Evolutionary conservation across 1,140 invertebrate genomes (phyloP), one percentile per base, ranked within the genome.

Genomic region (Aporrectodea caliginosa): DNA sequence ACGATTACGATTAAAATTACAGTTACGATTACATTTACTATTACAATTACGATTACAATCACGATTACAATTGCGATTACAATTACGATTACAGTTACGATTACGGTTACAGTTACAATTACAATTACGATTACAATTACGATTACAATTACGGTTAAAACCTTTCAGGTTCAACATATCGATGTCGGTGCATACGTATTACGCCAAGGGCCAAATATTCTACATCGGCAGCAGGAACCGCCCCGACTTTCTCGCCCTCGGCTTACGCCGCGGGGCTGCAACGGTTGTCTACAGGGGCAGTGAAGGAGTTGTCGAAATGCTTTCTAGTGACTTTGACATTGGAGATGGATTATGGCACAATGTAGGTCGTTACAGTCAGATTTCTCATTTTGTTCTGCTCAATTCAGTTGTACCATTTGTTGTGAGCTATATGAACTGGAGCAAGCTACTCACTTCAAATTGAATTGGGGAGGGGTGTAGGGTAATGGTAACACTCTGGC

Each of bases 311-410:
- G 27, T 91, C 35, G 90, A 92, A 75, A 92, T 92, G 78, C 86
- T 93, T 1, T 82, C 90, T 2, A 90, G 92, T 69, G 90, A 90
- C 16, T 89, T 90, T 1, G 90, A 89, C 78, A 89, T 94, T 0
- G 93, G 94, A 79, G 93, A 96, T 87, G 95, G 94, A 16, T 89
- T 91, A 33, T 97, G 95, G 95, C 94, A 95, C 87, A 90, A 91
- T 71, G 92, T 91, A 84, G 86, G 81, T 71, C 1, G 29, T n/a
- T 74, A 74, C 16, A 22, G 2, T 31, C n/a, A 35, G 6, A 30
- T 0, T 27, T 22, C 75, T 14, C 80, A 71, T 0, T n/a, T 79
- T 78, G 16, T 1, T 78, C 35, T 22, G 73, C 33, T 81, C 73
- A 72, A 69, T 43, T 27, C 32, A 35, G 12, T 73, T 71, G 16